These are phyloP conservation scores for Lutjanus campechanus DNA, from an alignment of 2,797 vertebrate species.

Conservation along the genomic window DNA sequence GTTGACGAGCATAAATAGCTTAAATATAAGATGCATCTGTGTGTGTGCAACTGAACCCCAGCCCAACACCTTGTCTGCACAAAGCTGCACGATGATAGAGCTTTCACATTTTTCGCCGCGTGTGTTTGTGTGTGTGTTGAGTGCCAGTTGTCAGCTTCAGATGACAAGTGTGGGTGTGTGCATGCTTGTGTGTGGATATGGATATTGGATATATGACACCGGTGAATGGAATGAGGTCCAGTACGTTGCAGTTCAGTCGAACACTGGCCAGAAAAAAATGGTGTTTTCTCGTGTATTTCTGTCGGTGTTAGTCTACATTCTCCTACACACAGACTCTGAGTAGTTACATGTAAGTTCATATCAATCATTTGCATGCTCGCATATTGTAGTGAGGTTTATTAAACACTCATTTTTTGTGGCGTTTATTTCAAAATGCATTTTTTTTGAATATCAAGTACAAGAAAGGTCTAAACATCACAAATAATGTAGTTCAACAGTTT, in stretches of 20 bases:
- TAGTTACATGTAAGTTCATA: neutral
- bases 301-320: neutral
- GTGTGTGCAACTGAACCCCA: constrained; percentile 15
- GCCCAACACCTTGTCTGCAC: constrained; percentile 28
- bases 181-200: neutral
- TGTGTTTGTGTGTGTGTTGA: neutral
- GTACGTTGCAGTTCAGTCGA: neutral
- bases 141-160: no score
- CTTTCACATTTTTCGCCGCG: neutral
- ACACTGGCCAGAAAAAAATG: no score
- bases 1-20: neutral
- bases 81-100: constrained; percentile 11
- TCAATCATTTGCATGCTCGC: neutral
- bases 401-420: neutral
- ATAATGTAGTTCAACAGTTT: neutral
- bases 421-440: neutral
- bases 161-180: neutral
- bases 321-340: neutral
- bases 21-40: neutral
- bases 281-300: neutral
- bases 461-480: neutral
- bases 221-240: neutral
- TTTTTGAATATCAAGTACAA: neutral
- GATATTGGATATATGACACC: constrained; percentile 14
- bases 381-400: neutral